Conservation (phyloP, 2,888 invertebrate species). For the Heliconius sara region DNA sequence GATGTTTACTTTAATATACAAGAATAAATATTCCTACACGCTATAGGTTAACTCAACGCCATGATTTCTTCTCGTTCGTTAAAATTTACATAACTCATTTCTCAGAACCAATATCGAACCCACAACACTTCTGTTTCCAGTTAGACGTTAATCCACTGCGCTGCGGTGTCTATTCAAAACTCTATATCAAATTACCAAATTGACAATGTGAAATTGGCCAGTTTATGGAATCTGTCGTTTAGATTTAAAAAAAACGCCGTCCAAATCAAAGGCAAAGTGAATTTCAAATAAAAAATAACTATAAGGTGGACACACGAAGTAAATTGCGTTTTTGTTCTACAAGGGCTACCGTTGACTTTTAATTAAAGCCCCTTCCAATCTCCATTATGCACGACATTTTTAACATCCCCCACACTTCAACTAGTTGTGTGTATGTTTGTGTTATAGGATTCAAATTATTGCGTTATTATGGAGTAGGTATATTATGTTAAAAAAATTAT, state of each 20-base stretch:
- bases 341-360: constrained; percentile 75
- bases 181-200: not conserved
- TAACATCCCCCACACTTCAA: constrained; percentile 65
- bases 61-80: too few relatives aligned
- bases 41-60: too few relatives aligned
- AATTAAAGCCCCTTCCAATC: constrained; percentile 77
- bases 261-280: constrained; percentile 42
- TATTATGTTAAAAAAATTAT: too few relatives aligned
- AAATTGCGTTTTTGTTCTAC: constrained; percentile 71
- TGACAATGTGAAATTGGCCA: not conserved
- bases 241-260: constrained; percentile 28
- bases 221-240: constrained; percentile 22
- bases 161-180: not conserved
- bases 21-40: too few relatives aligned
- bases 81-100: too few relatives aligned
- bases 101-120: too few relatives aligned
- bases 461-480: not conserved
- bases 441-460: constrained; percentile 27
- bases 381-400: constrained; percentile 76
- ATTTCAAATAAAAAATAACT: constrained; percentile 47
- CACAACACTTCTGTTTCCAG: not conserved
- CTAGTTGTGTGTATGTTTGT: constrained; percentile 45
- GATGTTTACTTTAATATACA: too few relatives aligned
- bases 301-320: constrained; percentile 65
- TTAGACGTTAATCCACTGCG: not conserved